These are phyloP conservation scores for Hemicrepidius hirtus DNA, from an alignment of 2,888 invertebrate species.

Conservation along the genomic window DNA sequence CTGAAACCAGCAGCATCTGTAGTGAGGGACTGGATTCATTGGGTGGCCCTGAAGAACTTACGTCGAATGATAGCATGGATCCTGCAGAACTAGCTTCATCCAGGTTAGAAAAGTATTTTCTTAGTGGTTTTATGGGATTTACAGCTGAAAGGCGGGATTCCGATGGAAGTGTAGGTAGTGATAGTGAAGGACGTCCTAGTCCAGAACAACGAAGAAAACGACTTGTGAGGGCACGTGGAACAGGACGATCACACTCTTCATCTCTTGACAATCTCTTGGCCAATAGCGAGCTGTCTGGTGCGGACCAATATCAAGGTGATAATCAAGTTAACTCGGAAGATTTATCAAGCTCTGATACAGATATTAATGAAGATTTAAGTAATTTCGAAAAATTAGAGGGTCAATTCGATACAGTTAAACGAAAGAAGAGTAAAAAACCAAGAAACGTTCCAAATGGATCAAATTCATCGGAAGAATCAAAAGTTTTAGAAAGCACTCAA, in stretches of 20 bases:
- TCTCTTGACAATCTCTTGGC: conserved; percentile 86
- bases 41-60: conserved; percentile 74
- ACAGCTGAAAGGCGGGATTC: conserved; percentile 85
- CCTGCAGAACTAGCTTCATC: conserved; percentile 88
- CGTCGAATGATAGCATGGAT: conserved; percentile 71
- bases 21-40: conserved; percentile 88
- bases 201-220: conserved; percentile 90
- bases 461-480: conserved; percentile 76
- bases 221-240: conserved; percentile 87
- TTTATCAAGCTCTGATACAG: conserved; percentile 83
- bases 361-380: conserved; percentile 79
- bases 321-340: conserved; percentile 74
- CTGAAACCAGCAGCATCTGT: conserved; percentile 90
- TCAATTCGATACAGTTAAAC: conserved; percentile 87
- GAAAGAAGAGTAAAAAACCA: conserved; percentile 87
- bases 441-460: conserved; percentile 70
- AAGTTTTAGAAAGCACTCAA: conserved; percentile 78
- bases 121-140: conserved; percentile 90
- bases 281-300: conserved; percentile 74
- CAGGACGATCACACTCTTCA: conserved; percentile 87
- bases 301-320: conserved; percentile 64
- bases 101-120: conserved; percentile 91
- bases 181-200: conserved; percentile 91
- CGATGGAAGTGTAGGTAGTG: conserved; percentile 92
- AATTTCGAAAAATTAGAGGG: conserved; percentile 83